Evolutionary conservation across 2,888 invertebrate species (phyloP).

Genomic region (Amphipyra tragopoginis): DNA sequence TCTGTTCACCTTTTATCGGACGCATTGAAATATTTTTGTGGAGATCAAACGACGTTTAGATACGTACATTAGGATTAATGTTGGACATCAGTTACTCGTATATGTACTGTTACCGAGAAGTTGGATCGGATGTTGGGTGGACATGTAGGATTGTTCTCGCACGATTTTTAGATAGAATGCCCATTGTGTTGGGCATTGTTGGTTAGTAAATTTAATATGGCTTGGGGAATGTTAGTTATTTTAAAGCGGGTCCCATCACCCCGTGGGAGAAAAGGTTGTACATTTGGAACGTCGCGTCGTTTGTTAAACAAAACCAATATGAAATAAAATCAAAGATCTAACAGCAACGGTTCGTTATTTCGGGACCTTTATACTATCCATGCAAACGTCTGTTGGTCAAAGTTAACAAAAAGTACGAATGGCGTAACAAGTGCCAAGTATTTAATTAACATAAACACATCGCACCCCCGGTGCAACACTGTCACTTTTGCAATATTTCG

Average conservation of each 20-base stretch:
- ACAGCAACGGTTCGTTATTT: no score
- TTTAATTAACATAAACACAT: no score
- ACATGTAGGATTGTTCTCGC: slow-evolving; percentile 67
- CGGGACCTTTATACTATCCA: no score
- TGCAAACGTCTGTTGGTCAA: no score
- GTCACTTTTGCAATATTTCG: no score
- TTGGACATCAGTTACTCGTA: slow-evolving; percentile 82
- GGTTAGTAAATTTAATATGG: slow-evolving; percentile 43
- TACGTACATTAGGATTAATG: slow-evolving; percentile 89
- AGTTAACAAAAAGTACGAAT: background rate
- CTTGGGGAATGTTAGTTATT: slow-evolving; percentile 41
- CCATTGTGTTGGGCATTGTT: slow-evolving; percentile 67
- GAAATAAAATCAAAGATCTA: no score
- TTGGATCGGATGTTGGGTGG: slow-evolving; percentile 68
- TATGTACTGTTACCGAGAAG: slow-evolving; percentile 73
- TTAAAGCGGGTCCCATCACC: slow-evolving; percentile 21
- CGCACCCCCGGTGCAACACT: no score
- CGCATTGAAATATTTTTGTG: slow-evolving; percentile 88
- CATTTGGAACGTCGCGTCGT: background rate
- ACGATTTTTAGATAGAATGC: slow-evolving; percentile 67
- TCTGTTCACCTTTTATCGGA: slow-evolving; percentile 84
- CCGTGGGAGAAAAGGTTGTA: slow-evolving; percentile 29
- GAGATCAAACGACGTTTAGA: slow-evolving; percentile 88
- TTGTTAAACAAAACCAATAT: background rate
- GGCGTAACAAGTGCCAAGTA: no score